phyloP scores from a whole-genome alignment of 1,140 invertebrate genomes.

The Neodiprion virginianus region DNA sequence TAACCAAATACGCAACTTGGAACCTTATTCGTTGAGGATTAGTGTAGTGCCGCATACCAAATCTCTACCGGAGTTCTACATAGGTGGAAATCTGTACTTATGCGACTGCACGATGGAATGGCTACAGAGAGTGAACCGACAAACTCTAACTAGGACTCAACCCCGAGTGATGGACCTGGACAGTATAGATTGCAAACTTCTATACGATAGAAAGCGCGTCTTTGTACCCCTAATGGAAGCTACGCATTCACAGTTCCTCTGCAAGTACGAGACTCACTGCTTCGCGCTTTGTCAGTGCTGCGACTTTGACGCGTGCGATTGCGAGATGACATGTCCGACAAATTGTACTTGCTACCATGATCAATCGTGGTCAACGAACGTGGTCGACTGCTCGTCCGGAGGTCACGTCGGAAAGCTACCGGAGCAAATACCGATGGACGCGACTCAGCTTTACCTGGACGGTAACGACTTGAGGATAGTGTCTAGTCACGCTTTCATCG shows the following conservation, averaged over 20 bases:
- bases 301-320: conserved; percentile 93
- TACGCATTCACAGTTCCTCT: conserved; percentile 86
- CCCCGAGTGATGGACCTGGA: conserved; percentile 88
- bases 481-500: conserved; percentile 88
- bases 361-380: conserved; percentile 90
- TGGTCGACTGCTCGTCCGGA: conserved; percentile 85
- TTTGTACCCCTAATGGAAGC: conserved; percentile 85
- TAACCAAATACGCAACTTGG: conserved; percentile 84
- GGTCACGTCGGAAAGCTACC: conserved; percentile 78
- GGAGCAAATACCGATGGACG: conserved; percentile 90
- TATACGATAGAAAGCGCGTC: conserved; percentile 81
- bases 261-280: conserved; percentile 90
- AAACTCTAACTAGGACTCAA: conserved; percentile 79
- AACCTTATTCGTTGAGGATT: conserved; percentile 85
- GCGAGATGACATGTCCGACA: conserved; percentile 92
- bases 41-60: conserved; percentile 79
- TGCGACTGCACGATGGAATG: conserved; percentile 89
- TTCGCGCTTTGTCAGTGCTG: conserved; percentile 92
- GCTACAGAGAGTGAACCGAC: conserved; percentile 83
- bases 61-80: conserved; percentile 87
- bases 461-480: conserved; percentile 83
- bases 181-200: conserved; percentile 85
- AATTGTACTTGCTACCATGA: conserved; percentile 94
- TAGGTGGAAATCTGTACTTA: conserved; percentile 88
- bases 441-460: conserved; percentile 87